Base-by-base conservation (phyloP, 2,797 vertebrate species). In the Chrosomus eos region DNA sequence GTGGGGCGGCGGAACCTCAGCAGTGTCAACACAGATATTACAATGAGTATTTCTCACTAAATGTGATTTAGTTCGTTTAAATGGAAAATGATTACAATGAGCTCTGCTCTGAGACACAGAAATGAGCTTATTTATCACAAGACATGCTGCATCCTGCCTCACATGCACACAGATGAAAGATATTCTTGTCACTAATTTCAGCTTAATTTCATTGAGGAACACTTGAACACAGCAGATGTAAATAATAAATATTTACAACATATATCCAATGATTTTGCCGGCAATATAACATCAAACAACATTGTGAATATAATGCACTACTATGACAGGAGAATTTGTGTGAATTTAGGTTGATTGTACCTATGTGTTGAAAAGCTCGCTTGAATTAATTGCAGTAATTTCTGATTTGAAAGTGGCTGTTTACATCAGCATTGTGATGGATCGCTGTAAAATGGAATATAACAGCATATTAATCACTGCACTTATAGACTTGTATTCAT, bases 131-230 rank as follows among this genome's bases (percentile, higher is more conserved):
- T 86, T 89, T 74, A 80, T 73, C 13, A 51, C 26, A 18, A 38
- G 14, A 51, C 72, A 53, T 60, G 75, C 71, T 43, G 53, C 74
- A 77, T 66, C 53, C 45, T 43, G 75, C 60, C 53, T 83, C 36
- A 60, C 79, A 82, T 76, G 33, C 36, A 71, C 23, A 36, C 19
- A 21, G 36, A 10, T 73, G 45, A 82, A 67, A 31, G 18, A 82
- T 72, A 60, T 36, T 68, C 62, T 71, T 78, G 23, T 23, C 33
- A 72, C 67, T 86, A 75, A 71, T 28, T 38, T 19, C 23, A 82
- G 53, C 23, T 84, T 81, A 85, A 88, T 89, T 87, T 16, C 75
- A 87, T 45, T 75, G 45, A 76, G 33, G 80, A 80, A 88, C 67
- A 80, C 51, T 85, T 87, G 80, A 88, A 80, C 87, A 88, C 45